A percentile compares a stretch with the other conserved stretches of the same genome.
phyloP scores from a whole-genome alignment of 2,888 invertebrate species.

The Aspidiotus rigidus region DNA sequence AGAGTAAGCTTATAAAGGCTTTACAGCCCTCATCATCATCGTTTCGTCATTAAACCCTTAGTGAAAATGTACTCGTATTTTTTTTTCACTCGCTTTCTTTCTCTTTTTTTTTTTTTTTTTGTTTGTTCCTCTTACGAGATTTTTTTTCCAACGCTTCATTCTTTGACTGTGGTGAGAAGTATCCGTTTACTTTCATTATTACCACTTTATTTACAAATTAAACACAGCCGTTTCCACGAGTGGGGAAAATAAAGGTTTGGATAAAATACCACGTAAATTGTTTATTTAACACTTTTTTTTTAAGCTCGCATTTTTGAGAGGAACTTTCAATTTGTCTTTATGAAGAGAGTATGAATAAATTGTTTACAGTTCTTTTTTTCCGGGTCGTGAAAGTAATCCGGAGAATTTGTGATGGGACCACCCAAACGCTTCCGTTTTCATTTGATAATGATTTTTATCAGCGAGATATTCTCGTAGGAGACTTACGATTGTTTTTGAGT shows the following conservation, averaged over 20 bases:
- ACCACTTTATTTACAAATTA: slow-evolving; percentile 33
- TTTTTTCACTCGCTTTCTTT: neutral
- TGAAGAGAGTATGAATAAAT: no score
- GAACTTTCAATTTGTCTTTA: no score
- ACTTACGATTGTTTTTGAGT: no score
- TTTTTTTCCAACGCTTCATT: slow-evolving; percentile 4
- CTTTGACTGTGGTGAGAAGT: slow-evolving; percentile 5
- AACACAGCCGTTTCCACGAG: slow-evolving; percentile 29
- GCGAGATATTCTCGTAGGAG: no score
- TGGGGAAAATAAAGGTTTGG: slow-evolving; percentile 14
- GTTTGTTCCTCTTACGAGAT: neutral
- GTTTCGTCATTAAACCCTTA: slow-evolving; percentile 30
- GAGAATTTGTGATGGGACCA: no score
- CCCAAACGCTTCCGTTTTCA: no score
- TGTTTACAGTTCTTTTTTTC: no score
- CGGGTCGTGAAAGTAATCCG: no score
- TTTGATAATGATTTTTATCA: no score
- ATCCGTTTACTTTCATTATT: slow-evolving; percentile 29
- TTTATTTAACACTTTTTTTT: slow-evolving; percentile 25
- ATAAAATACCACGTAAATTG: slow-evolving; percentile 28
- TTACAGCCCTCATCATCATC: slow-evolving; percentile 32
- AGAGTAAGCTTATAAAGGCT: slow-evolving; percentile 32
- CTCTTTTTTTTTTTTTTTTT: neutral
- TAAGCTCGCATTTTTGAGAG: no score
- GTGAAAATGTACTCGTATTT: neutral